Conservation (phyloP, 1,140 invertebrate species). For the Caerostris extrusa region DNA sequence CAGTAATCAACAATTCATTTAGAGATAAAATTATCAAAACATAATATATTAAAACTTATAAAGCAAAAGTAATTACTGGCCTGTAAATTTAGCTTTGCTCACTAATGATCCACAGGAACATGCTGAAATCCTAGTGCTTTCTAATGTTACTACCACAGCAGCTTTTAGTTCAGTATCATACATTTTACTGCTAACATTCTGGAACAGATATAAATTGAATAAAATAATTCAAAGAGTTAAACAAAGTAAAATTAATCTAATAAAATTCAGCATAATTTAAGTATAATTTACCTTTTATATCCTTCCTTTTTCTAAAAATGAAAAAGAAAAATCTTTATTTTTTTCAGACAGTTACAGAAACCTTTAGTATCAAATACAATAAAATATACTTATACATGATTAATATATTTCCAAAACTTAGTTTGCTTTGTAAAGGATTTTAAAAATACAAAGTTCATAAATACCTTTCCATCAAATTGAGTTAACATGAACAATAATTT, state of each 20-base stretch:
- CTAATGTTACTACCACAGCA: slow-evolving; percentile 95
- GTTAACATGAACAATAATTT: no score
- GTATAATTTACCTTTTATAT: slow-evolving; percentile 62
- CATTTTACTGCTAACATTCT: slow-evolving; percentile 76
- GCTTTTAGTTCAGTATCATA: slow-evolving; percentile 90
- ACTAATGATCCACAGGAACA: slow-evolving; percentile 91
- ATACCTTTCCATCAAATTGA: no score
- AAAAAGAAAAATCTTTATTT: slow-evolving; percentile 37
- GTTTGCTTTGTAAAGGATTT: no score
- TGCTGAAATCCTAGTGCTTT: slow-evolving; percentile 95
- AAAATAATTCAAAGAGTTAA: background rate
- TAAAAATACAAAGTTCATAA: no score
- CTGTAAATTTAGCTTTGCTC: slow-evolving; percentile 87
- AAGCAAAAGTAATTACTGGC: slow-evolving; percentile 71
- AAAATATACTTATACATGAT: no score
- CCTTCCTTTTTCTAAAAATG: slow-evolving; percentile 68
- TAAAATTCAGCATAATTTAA: background rate
- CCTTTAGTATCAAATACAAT: background rate
- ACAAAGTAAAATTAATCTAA: background rate
- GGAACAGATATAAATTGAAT: slow-evolving; percentile 20
- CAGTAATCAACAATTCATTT: no score
- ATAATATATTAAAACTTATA: background rate
- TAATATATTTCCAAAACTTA: no score
- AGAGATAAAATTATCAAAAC: no score
- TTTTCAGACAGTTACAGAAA: background rate